These are phyloP conservation scores for Dioctria rufipes DNA, from an alignment of 2,888 invertebrate genomes.

Conservation along the genomic window DNA sequence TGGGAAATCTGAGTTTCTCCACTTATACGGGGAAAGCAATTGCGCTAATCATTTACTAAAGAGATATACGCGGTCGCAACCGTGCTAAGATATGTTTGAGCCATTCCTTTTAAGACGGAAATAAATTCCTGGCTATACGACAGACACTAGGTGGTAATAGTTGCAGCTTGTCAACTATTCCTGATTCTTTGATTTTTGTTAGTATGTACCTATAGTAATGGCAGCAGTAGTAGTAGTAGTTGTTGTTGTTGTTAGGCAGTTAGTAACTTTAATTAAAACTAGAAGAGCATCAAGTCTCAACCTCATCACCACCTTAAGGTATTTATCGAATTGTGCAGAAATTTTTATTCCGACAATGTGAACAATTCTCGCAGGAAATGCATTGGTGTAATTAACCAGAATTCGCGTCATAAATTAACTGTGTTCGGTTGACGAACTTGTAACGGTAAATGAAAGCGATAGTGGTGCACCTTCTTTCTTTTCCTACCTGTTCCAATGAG, in stretches of 20 bases:
- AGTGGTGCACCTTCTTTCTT: slow-evolving; percentile 47
- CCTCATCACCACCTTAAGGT: not conserved
- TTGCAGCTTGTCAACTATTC: slow-evolving; percentile 1
- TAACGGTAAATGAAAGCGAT: slow-evolving; percentile 58
- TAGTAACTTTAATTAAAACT: slow-evolving; percentile 1
- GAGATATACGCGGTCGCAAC: not conserved
- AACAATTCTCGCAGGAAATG: slow-evolving; percentile 32
- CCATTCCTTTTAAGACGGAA: not conserved
- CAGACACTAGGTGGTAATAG: too few relatives aligned
- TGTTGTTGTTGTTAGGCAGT: not conserved
- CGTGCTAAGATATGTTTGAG: not conserved
- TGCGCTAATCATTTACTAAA: slow-evolving; percentile 15
- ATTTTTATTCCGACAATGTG: not conserved
- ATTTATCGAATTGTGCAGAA: not conserved
- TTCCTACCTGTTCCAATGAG: slow-evolving; percentile 3
- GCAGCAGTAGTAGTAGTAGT: too few relatives aligned
- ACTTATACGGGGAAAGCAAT: slow-evolving; percentile 9
- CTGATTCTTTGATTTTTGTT: slow-evolving; percentile 20
- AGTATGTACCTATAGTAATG: not conserved
- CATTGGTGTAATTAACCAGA: slow-evolving; percentile 47
- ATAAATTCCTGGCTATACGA: not conserved
- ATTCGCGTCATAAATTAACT: slow-evolving; percentile 53
- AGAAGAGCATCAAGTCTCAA: not conserved
- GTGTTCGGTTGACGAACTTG: slow-evolving; percentile 55
- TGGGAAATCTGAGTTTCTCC: slow-evolving; percentile 6